Base-by-base conservation (phyloP, 1,140 invertebrate genomes). In the Oncopodura yosiiana region DNA sequence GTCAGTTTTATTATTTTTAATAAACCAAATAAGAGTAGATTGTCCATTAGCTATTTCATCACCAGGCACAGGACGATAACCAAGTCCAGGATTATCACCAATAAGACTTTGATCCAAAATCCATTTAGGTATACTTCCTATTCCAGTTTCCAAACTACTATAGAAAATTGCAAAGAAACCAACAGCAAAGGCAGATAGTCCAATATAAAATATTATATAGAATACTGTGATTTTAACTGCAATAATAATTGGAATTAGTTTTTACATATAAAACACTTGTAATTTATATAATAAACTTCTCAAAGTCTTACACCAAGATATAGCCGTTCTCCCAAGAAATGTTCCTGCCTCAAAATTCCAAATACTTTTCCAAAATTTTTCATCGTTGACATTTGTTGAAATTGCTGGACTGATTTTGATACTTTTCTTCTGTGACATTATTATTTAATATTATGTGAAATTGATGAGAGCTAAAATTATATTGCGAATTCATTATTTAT, bases 11-110 rank as follows among this genome's bases (percentile, higher is more conserved):
- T 87, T 82, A 57, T 79, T 81, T 60, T 81, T 80, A 70, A 82
- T 83, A 75, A 92, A 94, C 82, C 89, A 90, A 69, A 97, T 89
- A 49, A 96, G 77, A 43, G 92, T 94, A 68, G 87, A 92, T 69
- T 93, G 88, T 65, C 92, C 83, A 72, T 92, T 90, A 53, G 80
- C 80, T 53, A 80, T 77, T 61, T 84, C 82, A 32, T 64, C 62
- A n/a, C n/a, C n/a, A 32, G 92, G 91, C 80, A 90, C 87, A 46
- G 93, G 92, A 66, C 91, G 77, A 75, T 94, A 96, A 61, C 91
- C 91, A 66, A 95, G 77, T 3, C 87, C 87, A 74, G 93, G 92
- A 78, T 94, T 94, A 66, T 73, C 82, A 61, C 90, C 90, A 63
- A 95, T 91, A 60, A 94, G 71, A 49, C 89, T 90, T 50, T 77